Evolutionary conservation across 2,888 invertebrate genomes (phyloP), one percentile per base, ranked within the genome.

Genomic region (Lasiommata megera): DNA sequence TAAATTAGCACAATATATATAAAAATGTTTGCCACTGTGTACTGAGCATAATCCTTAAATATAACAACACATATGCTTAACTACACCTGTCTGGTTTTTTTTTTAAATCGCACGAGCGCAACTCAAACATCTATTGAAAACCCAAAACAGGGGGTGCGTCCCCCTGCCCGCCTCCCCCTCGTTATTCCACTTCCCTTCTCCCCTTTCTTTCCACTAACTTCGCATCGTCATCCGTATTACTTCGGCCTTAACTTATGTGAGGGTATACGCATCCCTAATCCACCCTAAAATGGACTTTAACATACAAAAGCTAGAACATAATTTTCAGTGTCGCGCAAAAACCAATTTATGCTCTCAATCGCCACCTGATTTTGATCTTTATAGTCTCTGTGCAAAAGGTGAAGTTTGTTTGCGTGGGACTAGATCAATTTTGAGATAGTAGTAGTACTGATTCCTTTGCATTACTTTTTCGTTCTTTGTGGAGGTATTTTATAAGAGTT

Each of bases 221-320:
- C 83, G 87, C 89, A 83, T 86, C 88, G 89, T 88, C 89, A 89
- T 88, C 84, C 84, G 82, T 89, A 89, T 89, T 89, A 88, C 89
- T 89, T 86, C 84, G 75, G 86, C 84, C 79, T 84, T 88, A 87
- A 88, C 88, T 88, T 88, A 88, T 86, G 86, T 88, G 87, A 82
- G 79, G 80, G 83, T 82, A 82, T 73, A 76, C 74, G 74, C 70
- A 65, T 50, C 61, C 40, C 12, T 1, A 1, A 2, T 6, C 1
- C 70, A 71, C 37, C 12, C 44, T 29, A 82, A 75, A 68, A 37
- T 47, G 2, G 31, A 72, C 76, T 68, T 48, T 77, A 70, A 6
- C 0, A 0, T 0, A 0, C 0, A 0, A 0, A 0, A 0, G 0
- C 5, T 64, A 78, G 17, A 70, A 73, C 64, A 31, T 1, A 71